Evolutionary conservation across 2,888 invertebrate species (phyloP).

Genomic region (Miltochrista miniata): DNA sequence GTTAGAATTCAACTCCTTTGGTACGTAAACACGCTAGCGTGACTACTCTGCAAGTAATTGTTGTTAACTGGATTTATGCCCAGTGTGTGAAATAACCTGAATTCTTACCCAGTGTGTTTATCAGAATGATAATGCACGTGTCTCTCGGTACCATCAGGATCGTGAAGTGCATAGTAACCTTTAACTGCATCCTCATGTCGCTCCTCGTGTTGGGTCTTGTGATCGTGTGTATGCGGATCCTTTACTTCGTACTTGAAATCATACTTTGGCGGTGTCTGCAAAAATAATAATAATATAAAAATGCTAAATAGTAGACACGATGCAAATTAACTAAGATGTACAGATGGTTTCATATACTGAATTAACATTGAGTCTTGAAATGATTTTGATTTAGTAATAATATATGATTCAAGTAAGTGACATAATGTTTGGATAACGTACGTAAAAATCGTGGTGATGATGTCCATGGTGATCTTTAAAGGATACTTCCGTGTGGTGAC

Average conservation of each 20-base stretch:
- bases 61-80: not conserved
- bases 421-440: conserved; percentile 12
- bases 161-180: conserved; percentile 73
- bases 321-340: not conserved
- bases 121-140: conserved; percentile 36
- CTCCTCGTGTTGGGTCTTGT: conserved; percentile 79
- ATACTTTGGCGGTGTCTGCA: conserved; percentile 26
- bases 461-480: conserved; percentile 19
- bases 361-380: not conserved
- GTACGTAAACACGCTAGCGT: no score
- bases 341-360: no score
- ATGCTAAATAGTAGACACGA: not conserved
- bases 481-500: conserved; percentile 11
- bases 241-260: conserved; percentile 67
- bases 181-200: conserved; percentile 83
- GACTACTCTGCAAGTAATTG: no score
- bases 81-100: not conserved
- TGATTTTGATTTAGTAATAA: not conserved
- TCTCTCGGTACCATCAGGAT: conserved; percentile 27
- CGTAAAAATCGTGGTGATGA: conserved; percentile 38
- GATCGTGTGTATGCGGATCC: conserved; percentile 81
- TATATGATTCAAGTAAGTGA: not conserved
- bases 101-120: conserved; percentile 8
- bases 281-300: not conserved
- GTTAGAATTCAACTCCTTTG: no score